A percentile compares a stretch with the other conserved stretches of the same genome.
Conservation (phyloP, 2,113 vertebrate species). For the Phoxinus phoxinus region DNA sequence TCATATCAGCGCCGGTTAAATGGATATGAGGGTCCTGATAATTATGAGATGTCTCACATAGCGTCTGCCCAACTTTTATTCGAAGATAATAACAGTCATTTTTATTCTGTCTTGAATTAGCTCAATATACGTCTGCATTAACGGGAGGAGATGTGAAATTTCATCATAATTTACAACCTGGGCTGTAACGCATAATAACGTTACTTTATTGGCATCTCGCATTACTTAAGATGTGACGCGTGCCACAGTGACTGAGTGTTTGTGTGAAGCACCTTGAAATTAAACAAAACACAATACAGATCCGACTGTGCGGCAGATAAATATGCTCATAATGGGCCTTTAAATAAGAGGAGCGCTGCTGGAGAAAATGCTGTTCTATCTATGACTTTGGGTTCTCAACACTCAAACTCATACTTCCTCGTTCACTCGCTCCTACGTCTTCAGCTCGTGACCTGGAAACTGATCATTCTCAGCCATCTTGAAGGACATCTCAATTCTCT, state of each 20-base stretch:
- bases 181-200: constrained; percentile 53
- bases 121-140: constrained; percentile 49
- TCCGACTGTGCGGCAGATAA: background rate
- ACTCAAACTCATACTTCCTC: no score
- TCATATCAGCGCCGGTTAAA: constrained; percentile 79
- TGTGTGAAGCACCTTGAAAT: constrained; percentile 35
- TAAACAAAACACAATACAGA: background rate
- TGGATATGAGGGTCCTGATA: constrained; percentile 77
- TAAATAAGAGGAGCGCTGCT: background rate
- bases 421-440: no score
- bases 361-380: background rate
- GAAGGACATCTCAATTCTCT: no score
- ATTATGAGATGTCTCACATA: constrained; percentile 83
- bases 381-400: background rate
- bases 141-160: constrained; percentile 48
- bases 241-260: constrained; percentile 38
- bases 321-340: background rate
- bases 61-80: constrained; percentile 63
- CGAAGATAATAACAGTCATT: constrained; percentile 62
- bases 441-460: no score
- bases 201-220: constrained; percentile 49
- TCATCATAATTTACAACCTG: constrained; percentile 54
- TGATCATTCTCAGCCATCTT: no score
- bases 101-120: constrained; percentile 59
- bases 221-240: constrained; percentile 44